These are phyloP conservation scores for Parazoanthus darwini DNA, from an alignment of 92 coral and sea anemone genomes.

Conservation along the genomic window DNA sequence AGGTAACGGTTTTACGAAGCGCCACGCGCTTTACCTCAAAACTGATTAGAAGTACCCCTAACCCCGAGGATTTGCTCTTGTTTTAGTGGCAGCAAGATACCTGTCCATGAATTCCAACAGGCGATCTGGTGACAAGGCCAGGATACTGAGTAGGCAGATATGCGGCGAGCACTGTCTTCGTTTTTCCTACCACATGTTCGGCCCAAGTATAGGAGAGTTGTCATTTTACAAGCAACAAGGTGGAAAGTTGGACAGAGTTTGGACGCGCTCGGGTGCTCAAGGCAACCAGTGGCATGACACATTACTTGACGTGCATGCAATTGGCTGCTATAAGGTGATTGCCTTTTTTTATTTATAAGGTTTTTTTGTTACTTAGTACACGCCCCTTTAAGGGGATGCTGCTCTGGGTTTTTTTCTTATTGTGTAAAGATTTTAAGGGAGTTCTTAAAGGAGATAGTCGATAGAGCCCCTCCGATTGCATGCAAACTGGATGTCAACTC, in stretches of 20 bases:
- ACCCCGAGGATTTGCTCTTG: not conserved
- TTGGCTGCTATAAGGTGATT: slow-evolving; percentile 66
- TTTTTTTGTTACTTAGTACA: too few relatives aligned
- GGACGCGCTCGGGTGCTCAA: slow-evolving; percentile 69
- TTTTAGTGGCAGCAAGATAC: slow-evolving; percentile 54
- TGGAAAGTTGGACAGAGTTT: slow-evolving; percentile 44
- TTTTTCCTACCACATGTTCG: slow-evolving; percentile 88
- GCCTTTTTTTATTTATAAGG: not conserved
- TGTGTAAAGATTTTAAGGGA: too few relatives aligned
- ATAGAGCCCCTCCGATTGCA: too few relatives aligned
- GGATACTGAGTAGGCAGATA: slow-evolving; percentile 64
- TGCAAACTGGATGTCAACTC: too few relatives aligned
- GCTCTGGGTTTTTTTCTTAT: too few relatives aligned
- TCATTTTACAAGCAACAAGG: slow-evolving; percentile 57
- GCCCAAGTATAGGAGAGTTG: slow-evolving; percentile 64
- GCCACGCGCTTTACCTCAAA: not conserved
- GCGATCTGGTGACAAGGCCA: slow-evolving; percentile 61
- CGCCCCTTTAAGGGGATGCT: too few relatives aligned
- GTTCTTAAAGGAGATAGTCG: too few relatives aligned
- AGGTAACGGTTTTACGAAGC: too few relatives aligned
- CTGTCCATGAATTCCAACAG: slow-evolving; percentile 68
- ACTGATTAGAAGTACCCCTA: not conserved
- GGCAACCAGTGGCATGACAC: slow-evolving; percentile 67
- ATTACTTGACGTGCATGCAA: slow-evolving; percentile 65
- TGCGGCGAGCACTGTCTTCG: slow-evolving; percentile 77